Percentiles rank a stretch among this genome's conserved stretches.
Conservation (phyloP, 1,140 invertebrate species). For the Drosophila auraria region DNA sequence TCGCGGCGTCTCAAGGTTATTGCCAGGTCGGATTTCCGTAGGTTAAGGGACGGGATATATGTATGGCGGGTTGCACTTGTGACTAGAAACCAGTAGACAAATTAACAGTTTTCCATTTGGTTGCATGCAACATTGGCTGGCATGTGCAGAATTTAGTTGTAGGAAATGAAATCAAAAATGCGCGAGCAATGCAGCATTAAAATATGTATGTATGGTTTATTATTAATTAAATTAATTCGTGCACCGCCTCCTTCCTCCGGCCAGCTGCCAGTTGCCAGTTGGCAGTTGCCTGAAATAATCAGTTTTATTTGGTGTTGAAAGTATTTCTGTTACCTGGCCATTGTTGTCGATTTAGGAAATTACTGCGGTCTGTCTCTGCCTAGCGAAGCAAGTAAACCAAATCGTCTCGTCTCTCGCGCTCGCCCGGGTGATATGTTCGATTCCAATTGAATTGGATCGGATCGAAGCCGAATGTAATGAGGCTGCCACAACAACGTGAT, state of each 20-base stretch:
- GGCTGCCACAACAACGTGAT: conserved; percentile 59
- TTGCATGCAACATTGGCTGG: conserved; percentile 49
- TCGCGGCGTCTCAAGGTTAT: conserved; percentile 65
- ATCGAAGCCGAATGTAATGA: conserved; percentile 65
- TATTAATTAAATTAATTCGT: conserved; percentile 79
- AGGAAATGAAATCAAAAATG: conserved; percentile 64
- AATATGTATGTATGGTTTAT: conserved; percentile 47
- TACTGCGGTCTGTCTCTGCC: conserved; percentile 57
- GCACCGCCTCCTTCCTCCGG: conserved; percentile 30
- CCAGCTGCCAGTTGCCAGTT: not conserved
- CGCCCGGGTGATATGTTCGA: conserved; percentile 71
- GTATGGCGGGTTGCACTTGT: not conserved
- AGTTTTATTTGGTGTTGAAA: conserved; percentile 76
- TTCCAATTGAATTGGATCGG: conserved; percentile 55
- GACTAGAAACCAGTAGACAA: conserved; percentile 42
- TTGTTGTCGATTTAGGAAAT: conserved; percentile 78
- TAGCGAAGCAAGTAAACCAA: conserved; percentile 79
- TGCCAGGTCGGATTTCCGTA: conserved; percentile 43
- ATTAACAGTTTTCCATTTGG: conserved; percentile 47
- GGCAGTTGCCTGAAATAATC: conserved; percentile 57
- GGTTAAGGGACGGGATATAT: conserved; percentile 1
- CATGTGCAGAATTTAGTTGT: conserved; percentile 65
- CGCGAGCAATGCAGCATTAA: conserved; percentile 44
- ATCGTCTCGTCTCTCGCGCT: conserved; percentile 65
- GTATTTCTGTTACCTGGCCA: conserved; percentile 70